Evolutionary conservation across 2,113 vertebrate genomes (phyloP).

Genomic region (Corythornis vintsioides): DNA sequence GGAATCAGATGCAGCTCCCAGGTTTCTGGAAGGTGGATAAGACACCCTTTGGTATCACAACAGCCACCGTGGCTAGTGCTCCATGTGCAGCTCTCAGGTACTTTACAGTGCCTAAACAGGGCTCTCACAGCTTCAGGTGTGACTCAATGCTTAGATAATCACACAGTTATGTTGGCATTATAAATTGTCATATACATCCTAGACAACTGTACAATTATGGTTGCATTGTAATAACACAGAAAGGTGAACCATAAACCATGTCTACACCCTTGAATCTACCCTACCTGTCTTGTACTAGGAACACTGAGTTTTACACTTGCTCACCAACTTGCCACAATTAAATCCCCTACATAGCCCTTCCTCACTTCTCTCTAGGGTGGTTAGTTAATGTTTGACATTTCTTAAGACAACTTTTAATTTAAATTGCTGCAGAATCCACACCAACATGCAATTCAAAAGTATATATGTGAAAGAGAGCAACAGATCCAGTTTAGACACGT

Average conservation of each 20-base stretch:
- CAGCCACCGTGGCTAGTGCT: neutral
- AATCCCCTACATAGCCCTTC: neutral
- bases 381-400: neutral
- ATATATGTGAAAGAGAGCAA: neutral
- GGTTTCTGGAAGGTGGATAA: neutral
- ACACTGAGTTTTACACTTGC: neutral
- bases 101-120: neutral
- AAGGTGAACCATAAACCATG: neutral
- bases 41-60: neutral
- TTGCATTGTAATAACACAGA: neutral
- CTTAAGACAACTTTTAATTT: neutral
- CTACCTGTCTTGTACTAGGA: neutral
- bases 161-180: neutral
- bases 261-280: rapidly evolving
- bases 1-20: neutral
- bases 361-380: neutral
- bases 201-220: neutral
- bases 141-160: neutral
- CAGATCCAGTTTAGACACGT: neutral
- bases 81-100: neutral
- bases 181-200: neutral
- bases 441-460: neutral
- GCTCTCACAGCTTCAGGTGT: neutral
- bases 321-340: neutral
- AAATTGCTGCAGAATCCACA: neutral